Evolutionary conservation across 1,140 invertebrate genomes (phyloP).

Genomic region (Stegodyphus mimosarum): DNA sequence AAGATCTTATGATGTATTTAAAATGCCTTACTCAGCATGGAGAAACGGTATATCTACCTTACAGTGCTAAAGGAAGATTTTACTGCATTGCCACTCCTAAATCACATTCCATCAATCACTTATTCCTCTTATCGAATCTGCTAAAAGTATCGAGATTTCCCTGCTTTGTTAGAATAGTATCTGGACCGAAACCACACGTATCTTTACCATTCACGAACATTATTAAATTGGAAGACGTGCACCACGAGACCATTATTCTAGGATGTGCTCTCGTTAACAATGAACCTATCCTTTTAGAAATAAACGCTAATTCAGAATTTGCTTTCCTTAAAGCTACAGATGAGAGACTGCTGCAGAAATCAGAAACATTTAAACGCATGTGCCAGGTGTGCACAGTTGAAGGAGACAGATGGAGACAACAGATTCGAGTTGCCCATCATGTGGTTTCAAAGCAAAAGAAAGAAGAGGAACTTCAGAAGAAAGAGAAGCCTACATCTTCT

Average conservation of each 20-base stretch:
- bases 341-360: constrained; percentile 58
- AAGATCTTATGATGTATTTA: constrained; percentile 64
- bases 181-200: constrained; percentile 65
- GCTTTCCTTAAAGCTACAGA: constrained; percentile 62
- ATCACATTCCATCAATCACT: constrained; percentile 65
- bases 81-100: constrained; percentile 66
- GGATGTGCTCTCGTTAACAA: constrained; percentile 68
- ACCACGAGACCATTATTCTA: constrained; percentile 67
- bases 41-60: constrained; percentile 68
- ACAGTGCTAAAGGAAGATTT: constrained; percentile 67
- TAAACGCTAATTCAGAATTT: constrained; percentile 67
- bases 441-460: constrained; percentile 26
- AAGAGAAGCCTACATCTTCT: not conserved
- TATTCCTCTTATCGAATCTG: constrained; percentile 67
- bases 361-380: constrained; percentile 62
- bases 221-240: constrained; percentile 66
- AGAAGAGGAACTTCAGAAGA: not conserved
- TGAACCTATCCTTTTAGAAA: constrained; percentile 67
- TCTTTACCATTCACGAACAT: constrained; percentile 67
- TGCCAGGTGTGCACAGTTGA: constrained; percentile 63
- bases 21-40: constrained; percentile 68
- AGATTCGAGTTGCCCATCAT: constrained; percentile 64
- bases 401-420: constrained; percentile 65
- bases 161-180: constrained; percentile 66
- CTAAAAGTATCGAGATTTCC: constrained; percentile 65